Evolutionary conservation across 2,888 invertebrate genomes (phyloP).

Genomic region (Pseudeuparius sepicola): DNA sequence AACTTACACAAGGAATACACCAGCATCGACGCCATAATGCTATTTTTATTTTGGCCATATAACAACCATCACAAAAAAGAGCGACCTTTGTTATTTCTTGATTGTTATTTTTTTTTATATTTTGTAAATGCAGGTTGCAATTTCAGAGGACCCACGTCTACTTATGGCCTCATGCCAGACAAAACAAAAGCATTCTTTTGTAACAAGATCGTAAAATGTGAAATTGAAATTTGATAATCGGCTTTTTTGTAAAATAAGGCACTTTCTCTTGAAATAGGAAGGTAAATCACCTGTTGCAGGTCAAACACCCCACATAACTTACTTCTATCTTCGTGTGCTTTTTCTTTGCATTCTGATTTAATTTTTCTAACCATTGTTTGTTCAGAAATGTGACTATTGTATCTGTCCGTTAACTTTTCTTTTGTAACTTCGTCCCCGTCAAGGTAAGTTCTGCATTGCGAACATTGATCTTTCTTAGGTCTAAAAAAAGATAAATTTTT

Average conservation of each 20-base stretch:
- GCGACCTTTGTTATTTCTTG: constrained; percentile 1
- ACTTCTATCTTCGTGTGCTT: constrained; percentile 5
- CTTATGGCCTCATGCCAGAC: constrained; percentile 11
- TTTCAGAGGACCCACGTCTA: constrained; percentile 10
- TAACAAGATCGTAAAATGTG: constrained; percentile 13
- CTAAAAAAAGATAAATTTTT: constrained; percentile 19
- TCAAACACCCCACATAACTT: constrained; percentile 24
- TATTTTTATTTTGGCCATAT: constrained; percentile 7
- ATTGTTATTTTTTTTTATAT: background rate
- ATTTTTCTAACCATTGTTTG: constrained; percentile 19
- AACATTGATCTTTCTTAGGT: constrained; percentile 23
- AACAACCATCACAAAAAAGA: constrained; percentile 5
- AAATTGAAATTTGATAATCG: constrained; percentile 15
- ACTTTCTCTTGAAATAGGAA: constrained; percentile 17
- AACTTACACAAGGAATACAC: constrained; percentile 10
- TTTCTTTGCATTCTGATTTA: constrained; percentile 9
- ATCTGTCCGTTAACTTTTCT: constrained; percentile 15
- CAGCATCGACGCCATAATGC: constrained; percentile 8
- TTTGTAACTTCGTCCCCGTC: constrained; percentile 14
- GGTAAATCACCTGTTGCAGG: constrained; percentile 24
- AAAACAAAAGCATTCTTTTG: constrained; percentile 13
- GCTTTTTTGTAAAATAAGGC: too few species aligned
- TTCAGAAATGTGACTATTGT: constrained; percentile 21
- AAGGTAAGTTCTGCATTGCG: too few species aligned
- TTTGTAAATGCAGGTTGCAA: constrained; percentile 9